Evolutionary conservation across 2,888 invertebrate genomes (phyloP).

Genomic region (Drosophila longiperda): DNA sequence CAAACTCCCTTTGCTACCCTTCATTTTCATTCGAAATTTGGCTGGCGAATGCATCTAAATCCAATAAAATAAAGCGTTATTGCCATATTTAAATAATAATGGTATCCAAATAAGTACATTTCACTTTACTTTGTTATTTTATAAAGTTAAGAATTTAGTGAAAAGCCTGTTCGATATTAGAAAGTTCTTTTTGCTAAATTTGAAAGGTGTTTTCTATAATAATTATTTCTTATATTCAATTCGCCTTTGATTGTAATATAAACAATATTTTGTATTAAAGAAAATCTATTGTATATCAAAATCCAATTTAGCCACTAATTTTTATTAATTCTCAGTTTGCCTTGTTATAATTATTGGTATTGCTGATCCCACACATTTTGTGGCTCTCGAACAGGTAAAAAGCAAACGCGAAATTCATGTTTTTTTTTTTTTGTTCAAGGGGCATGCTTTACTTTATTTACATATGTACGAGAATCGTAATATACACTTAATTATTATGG

Average conservation of each 20-base stretch:
- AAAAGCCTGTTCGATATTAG: neutral
- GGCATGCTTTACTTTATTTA: constrained; percentile 3
- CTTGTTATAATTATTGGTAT: neutral
- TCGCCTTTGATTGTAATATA: neutral
- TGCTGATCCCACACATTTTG: neutral
- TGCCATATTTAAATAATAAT: constrained; percentile 55
- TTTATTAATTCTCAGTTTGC: neutral
- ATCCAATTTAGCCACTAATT: neutral
- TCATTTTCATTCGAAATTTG: constrained; percentile 25
- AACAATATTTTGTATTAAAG: neutral
- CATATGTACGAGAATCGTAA: constrained; percentile 27
- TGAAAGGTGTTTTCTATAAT: neutral
- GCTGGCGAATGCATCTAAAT: constrained; percentile 44
- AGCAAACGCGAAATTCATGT: constrained; percentile 3
- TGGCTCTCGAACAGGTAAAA: constrained; percentile 9
- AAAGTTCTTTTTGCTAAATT: neutral
- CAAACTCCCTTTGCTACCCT: constrained; percentile 1
- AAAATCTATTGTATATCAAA: neutral
- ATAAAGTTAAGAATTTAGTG: neutral
- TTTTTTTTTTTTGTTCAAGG: neutral
- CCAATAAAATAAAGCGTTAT: constrained; percentile 63
- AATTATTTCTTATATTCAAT: neutral
- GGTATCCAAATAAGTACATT: constrained; percentile 53
- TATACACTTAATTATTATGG: constrained; percentile 57
- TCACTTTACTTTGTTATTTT: constrained; percentile 17